Evolutionary conservation across 35 echinoderm and acorn worm genomes (phyloP), one percentile per base, ranked within the genome.

Genomic region (Ophioderma brevispina): DNA sequence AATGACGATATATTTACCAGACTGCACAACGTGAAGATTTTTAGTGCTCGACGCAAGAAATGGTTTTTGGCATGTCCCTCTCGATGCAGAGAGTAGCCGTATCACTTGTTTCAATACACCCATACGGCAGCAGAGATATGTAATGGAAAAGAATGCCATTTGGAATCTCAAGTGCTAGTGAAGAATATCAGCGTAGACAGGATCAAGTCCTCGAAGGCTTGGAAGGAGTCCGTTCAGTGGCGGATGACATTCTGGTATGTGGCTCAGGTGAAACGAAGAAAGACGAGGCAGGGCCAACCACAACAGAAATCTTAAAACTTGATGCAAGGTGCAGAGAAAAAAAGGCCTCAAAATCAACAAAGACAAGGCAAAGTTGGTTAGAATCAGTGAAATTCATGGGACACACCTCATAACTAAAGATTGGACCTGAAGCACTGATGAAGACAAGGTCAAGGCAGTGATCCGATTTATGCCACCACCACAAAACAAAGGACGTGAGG

Each of bases 101-200:
- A 64, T 91, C 31, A 95, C 83, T 11, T 91, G 89, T 13, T 95
- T 91, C 84, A 95, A 85, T 35, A 91, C 78, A 0, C 89, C 84
- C 30, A 88, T 63, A 56, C 79, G 89, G 13, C 52, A 89, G 40
- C 86, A 90, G 36, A 19, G 88, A n/a, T n/a, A n/a, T n/a, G n/a
- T n/a, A 82, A 84, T 94, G 95, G 95, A 35, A 81, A 77, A 38
- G 91, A 32, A 85, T 97, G 76, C 95, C 92, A 31, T 94, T 94
- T 78, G 88, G 87, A 76, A 76, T 97, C 34, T 76, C 4, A 19
- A 93, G 59, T 1, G 88, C 84, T 1, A 82, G 78, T n/a, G 95
- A 97, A 76, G 86, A 93, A 18, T 97, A 87, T 39, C 95, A 97
- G 38, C 25, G 87, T 30, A 41, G 79, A 78, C 91, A 90, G 33